A percentile compares a stretch with the other conserved stretches of the same genome.
Evolutionary conservation across 2,797 vertebrate genomes (phyloP).

Genomic region (Hafferia zeledoni): DNA sequence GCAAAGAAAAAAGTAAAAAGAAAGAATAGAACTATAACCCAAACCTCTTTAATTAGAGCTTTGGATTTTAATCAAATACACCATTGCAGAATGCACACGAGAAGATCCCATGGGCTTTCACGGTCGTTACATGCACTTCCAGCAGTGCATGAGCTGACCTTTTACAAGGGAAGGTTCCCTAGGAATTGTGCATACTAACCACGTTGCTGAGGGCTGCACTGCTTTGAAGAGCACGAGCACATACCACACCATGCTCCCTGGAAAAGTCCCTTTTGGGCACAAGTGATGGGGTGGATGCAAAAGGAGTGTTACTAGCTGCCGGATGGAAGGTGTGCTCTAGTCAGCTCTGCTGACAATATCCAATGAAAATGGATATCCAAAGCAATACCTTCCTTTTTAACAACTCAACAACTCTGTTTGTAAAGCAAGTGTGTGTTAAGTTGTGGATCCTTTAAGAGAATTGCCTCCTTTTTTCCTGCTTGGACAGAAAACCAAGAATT

Average conservation of each 20-base stretch:
- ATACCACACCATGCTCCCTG: rapidly evolving
- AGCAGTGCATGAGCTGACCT: neutral
- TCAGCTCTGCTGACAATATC: neutral
- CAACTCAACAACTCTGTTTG: neutral
- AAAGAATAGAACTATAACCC: neutral
- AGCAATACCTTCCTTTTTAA: neutral
- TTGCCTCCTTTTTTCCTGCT: neutral
- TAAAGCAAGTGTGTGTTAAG: neutral
- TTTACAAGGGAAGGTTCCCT: neutral
- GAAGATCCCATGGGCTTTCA: neutral
- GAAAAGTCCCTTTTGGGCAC: neutral
- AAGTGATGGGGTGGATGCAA: rapidly evolving
- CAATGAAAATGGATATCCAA: neutral
- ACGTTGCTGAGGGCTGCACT: neutral
- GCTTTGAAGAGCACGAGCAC: neutral
- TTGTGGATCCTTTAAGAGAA: neutral
- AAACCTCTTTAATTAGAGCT: neutral
- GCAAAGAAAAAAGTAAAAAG: neutral
- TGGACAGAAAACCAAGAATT: conserved; percentile 6
- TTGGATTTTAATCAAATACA: neutral
- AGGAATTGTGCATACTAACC: neutral
- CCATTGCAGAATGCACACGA: neutral
- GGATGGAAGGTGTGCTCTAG: neutral
- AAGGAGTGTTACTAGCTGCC: neutral
- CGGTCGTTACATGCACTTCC: rapidly evolving